phyloP scores from a whole-genome alignment of 2,113 vertebrate genomes.

The Fregetta grallaria region DNA sequence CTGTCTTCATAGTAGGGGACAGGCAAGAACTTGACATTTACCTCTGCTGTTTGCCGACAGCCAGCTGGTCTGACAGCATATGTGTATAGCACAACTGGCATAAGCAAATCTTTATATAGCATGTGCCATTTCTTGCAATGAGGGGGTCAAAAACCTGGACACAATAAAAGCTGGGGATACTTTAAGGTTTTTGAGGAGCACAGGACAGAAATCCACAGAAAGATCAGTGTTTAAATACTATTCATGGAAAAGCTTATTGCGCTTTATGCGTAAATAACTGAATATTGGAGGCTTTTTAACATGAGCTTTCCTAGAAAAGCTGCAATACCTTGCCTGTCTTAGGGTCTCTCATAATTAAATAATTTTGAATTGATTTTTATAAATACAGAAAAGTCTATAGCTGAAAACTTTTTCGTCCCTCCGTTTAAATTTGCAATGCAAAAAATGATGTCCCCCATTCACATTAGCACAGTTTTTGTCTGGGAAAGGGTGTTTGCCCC shows the following conservation, averaged over 20 bases:
- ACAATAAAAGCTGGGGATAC: background rate
- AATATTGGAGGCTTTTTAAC: background rate
- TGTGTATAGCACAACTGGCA: background rate
- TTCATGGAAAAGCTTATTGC: background rate
- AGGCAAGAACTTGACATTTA: conserved; percentile 4
- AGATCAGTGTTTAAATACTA: background rate
- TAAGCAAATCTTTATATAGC: background rate
- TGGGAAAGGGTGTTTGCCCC: background rate
- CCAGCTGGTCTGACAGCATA: conserved; percentile 2
- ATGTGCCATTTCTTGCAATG: background rate
- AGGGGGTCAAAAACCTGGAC: background rate
- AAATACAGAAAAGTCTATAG: background rate
- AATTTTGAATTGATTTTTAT: background rate
- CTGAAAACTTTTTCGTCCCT: background rate
- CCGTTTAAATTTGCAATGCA: background rate
- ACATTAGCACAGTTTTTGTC: background rate
- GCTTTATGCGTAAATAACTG: background rate
- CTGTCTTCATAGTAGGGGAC: background rate
- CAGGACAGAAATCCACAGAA: background rate
- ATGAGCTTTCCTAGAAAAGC: background rate
- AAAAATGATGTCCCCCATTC: background rate
- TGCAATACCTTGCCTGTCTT: background rate
- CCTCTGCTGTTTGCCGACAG: conserved; percentile 11
- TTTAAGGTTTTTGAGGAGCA: background rate
- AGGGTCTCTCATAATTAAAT: background rate